Evolutionary conservation across 2,113 vertebrate genomes (phyloP).

Genomic region (Platysternon megacephalum): DNA sequence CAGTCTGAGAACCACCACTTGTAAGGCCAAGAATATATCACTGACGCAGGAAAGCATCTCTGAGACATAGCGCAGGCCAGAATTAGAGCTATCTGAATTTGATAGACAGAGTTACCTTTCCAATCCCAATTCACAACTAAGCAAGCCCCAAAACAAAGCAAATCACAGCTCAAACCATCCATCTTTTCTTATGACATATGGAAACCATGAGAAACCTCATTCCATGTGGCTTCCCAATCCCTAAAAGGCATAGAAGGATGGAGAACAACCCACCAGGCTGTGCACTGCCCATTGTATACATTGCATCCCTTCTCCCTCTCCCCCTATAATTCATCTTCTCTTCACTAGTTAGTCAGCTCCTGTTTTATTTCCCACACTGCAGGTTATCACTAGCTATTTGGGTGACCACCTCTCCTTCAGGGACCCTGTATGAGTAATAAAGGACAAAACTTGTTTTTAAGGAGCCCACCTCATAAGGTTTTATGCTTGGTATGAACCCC

Average conservation of each 20-base stretch:
- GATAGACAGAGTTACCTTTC: background rate
- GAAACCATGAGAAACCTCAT: background rate
- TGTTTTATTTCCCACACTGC: background rate
- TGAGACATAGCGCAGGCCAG: background rate
- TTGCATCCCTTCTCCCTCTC: background rate
- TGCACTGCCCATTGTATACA: accelerated
- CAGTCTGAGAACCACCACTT: background rate
- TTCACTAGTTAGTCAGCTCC: background rate
- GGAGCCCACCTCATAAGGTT: background rate
- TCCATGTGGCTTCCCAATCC: background rate
- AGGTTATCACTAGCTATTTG: background rate
- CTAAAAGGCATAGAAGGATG: background rate
- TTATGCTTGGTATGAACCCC: background rate
- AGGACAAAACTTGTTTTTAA: background rate
- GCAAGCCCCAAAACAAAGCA: background rate
- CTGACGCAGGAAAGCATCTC: background rate
- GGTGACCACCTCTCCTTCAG: background rate
- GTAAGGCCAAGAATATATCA: background rate
- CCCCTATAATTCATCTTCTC: background rate
- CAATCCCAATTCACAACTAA: background rate
- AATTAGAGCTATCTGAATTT: background rate
- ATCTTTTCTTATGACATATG: background rate
- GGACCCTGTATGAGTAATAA: background rate
- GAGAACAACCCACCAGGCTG: background rate
- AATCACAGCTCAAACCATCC: background rate